phyloP scores from a whole-genome alignment of 2,888 invertebrate species.

The Chymomyza amoena region DNA sequence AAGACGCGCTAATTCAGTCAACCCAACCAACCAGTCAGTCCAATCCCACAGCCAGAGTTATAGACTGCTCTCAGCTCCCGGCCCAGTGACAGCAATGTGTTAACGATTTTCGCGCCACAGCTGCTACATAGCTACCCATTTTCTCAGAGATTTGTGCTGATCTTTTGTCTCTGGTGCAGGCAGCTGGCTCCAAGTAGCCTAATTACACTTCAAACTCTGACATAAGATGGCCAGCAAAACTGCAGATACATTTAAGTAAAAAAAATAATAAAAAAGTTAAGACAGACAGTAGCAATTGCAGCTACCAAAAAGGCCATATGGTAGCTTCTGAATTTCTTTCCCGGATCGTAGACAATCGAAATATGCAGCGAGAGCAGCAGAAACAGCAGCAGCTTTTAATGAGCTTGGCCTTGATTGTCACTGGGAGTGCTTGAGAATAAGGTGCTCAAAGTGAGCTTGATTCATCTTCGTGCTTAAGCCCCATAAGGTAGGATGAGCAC shows the following conservation, averaged over 20 bases:
- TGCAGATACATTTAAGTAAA: background rate
- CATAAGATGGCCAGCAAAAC: conserved; percentile 47
- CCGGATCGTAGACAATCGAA: background rate
- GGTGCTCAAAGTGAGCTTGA: background rate
- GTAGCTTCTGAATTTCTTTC: background rate
- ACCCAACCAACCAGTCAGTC: background rate
- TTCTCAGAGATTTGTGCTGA: background rate
- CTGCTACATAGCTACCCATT: conserved; percentile 32
- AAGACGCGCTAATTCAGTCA: conserved; percentile 20
- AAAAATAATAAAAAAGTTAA: background rate
- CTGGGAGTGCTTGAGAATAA: background rate
- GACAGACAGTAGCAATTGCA: background rate
- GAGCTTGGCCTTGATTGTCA: conserved; percentile 35
- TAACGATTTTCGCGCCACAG: conserved; percentile 70
- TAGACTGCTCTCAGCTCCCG: background rate
- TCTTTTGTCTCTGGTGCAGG: conserved; percentile 1
- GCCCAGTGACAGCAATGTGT: conserved; percentile 66
- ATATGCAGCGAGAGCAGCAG: conserved; percentile 7
- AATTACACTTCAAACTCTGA: conserved; percentile 67
- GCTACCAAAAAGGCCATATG: background rate
- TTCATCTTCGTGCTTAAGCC: conserved; percentile 52
- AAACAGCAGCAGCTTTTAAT: conserved; percentile 25
- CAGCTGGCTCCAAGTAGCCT: conserved; percentile 57
- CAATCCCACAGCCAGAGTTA: conserved; percentile 18
- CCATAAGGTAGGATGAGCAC: conserved; percentile 43